phyloP scores from a whole-genome alignment of 2,888 invertebrate species.

The Deroplatys truncata region DNA sequence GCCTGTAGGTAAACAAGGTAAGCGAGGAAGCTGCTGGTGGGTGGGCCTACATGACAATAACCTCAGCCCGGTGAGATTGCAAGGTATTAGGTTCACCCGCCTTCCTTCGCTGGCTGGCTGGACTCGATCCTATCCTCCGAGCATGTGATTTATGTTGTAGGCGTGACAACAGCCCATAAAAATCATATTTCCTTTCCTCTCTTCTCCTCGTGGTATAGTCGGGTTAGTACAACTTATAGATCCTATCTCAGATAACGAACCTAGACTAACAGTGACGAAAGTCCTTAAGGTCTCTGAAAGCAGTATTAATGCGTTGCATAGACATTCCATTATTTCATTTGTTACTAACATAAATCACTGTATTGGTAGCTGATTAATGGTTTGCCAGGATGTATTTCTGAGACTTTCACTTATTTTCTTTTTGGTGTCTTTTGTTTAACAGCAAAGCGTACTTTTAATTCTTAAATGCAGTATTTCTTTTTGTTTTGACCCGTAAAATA shows the following conservation, averaged over 20 bases:
- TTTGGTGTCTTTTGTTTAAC: neutral
- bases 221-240: neutral
- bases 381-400: neutral
- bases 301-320: neutral
- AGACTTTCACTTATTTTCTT: neutral
- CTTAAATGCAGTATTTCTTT: no score
- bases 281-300: neutral
- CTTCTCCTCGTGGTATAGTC: neutral
- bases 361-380: neutral
- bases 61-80: neutral
- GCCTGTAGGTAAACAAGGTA: neutral
- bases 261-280: neutral
- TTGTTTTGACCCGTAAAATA: no score
- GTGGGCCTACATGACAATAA: neutral
- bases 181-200: slow-evolving; percentile 19
- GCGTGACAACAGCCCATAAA: slow-evolving; percentile 24
- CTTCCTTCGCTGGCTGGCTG: neutral
- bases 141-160: slow-evolving; percentile 9
- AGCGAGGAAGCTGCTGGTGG: neutral
- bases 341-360: neutral
- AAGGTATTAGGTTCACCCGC: neutral
- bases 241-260: neutral
- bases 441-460: no score
- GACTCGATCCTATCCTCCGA: neutral
- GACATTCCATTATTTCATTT: neutral